Base-by-base conservation (phyloP, 2,113 vertebrate genomes). In the Podarcis cretensis region DNA sequence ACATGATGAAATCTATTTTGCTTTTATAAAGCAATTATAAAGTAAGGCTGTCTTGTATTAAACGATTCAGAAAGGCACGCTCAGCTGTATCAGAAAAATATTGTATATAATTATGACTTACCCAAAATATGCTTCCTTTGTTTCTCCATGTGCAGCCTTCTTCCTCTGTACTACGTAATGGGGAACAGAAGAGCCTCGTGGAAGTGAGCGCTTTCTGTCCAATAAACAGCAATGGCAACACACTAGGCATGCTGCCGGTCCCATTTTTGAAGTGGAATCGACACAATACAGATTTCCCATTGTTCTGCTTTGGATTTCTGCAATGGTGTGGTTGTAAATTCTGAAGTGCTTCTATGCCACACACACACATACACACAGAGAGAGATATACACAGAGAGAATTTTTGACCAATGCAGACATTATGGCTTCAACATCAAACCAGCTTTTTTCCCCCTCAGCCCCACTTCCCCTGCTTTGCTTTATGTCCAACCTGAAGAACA, bases 1-100 rank as follows among this genome's bases (percentile, higher is more conserved):
- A 94, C 86, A 65, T 69, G 48, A 20, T 71, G 10, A 16, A 37
- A 89, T 94, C 82, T 84, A 73, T 10, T 25, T 86, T 89, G n/a
- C n/a, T 18, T 91, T 59, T 18, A 83, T 73, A 79, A 89, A 84
- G 14, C 66, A 87, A 63, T n/a, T 54, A 10, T 35, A 54, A 89
- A 71, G 30, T 3, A 35, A 57, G 65, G 73, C 1, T 74, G 91
- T 89, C 77, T 79, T 85, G 69, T 87, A 89, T 30, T 8, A 91
- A 93, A 83, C 78, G 68, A 68, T 54, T 3, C 27, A 83, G 79
- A 74, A 89, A 65, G 0, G 40, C 3, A 48, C 3, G 3, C 81
- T 84, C 30, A 13, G 69, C 89, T 81, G 54, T 80, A 85, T 85
- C 32, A 87, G 2, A 87, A 4, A 16, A 0, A 81, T 77, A 4